A percentile compares a stretch with the other conserved stretches of the same genome.
Conservation (phyloP, 2,113 vertebrate species). For the Phrynosoma blainvillii region DNA sequence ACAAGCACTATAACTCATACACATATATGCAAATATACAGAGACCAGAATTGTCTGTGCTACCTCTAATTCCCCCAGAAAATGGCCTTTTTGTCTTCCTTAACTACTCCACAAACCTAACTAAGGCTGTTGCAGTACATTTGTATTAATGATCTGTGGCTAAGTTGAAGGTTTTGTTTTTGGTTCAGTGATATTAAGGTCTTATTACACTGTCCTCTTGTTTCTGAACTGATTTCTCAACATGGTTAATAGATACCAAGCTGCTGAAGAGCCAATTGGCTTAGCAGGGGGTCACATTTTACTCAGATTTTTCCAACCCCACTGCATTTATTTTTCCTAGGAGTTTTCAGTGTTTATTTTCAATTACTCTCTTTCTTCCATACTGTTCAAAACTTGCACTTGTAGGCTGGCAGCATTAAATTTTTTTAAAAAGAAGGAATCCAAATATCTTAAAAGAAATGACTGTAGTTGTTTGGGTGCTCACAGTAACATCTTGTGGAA, state of each 20-base stretch:
- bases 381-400: constrained; percentile 35
- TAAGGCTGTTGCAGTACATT: not conserved
- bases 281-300: constrained; percentile 8
- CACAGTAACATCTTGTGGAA: not conserved
- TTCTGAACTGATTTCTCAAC: constrained; percentile 57
- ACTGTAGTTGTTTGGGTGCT: constrained; percentile 14
- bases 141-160: constrained; percentile 30
- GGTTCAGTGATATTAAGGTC: constrained; percentile 45
- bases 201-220: constrained; percentile 55
- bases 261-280: constrained; percentile 34
- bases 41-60: not conserved
- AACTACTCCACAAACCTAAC: not conserved
- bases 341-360: constrained; percentile 35
- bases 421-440: constrained; percentile 1
- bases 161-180: constrained; percentile 28
- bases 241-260: constrained; percentile 58
- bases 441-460: constrained; percentile 42
- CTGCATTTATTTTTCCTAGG: constrained; percentile 46
- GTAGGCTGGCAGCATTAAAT: constrained; percentile 29
- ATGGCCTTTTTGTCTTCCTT: not conserved
- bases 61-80: not conserved
- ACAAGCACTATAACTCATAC: too few species aligned
- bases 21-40: too few species aligned
- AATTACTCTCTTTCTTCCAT: constrained; percentile 27
- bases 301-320: not conserved